Evolutionary conservation across 2,797 vertebrate species (phyloP), one percentile per base, ranked within the genome.

Genomic region (Crocidura indochinensis): DNA sequence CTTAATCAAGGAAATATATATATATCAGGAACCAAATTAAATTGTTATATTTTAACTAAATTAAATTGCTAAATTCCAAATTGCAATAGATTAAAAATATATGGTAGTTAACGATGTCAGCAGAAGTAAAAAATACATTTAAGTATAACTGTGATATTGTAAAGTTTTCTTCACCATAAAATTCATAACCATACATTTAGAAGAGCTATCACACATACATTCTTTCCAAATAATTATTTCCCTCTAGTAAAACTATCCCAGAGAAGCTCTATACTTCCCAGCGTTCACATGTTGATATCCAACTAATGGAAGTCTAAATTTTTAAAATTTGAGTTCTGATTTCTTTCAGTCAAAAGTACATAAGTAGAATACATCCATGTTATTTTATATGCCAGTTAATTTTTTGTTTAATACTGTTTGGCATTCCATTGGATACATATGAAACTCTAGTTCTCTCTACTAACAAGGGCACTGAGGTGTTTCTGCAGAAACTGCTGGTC

Each of bases 31-130:
- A 72, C 1, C 51, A 67, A 46, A 6, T 72, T 27, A 47, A 47
- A 47, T 38, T 38, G 38, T 5, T 38, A 38, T 38, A 38, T 38
- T 38, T 38, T 38, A 38, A 38, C 38, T 5, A 38, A 38, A 38
- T 38, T 38, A 38, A 38, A 38, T 38, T 38, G 38, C 38, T 38
- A 38, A 2, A 38, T 84, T 68, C 1, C 8, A 81, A 91, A 84
- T 75, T 62, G 29, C 3, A 80, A 26, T 77, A 29, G 92, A n/a
- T 82, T 91, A 86, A 74, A 69, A 91, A 79, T 53, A 67, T 90
- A 29, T 56, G 22, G 46, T 69, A 11, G 4, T 75, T 62, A 56
- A 88, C 24, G 67, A 74, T 88, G 80, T 24, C 14, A 26, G 60
- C 27, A 64, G 88, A 88, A 82, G 10, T 27, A 1, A 82, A 79